phyloP scores from a whole-genome alignment of 2,113 vertebrate species.

The Bufo gargarizans region DNA sequence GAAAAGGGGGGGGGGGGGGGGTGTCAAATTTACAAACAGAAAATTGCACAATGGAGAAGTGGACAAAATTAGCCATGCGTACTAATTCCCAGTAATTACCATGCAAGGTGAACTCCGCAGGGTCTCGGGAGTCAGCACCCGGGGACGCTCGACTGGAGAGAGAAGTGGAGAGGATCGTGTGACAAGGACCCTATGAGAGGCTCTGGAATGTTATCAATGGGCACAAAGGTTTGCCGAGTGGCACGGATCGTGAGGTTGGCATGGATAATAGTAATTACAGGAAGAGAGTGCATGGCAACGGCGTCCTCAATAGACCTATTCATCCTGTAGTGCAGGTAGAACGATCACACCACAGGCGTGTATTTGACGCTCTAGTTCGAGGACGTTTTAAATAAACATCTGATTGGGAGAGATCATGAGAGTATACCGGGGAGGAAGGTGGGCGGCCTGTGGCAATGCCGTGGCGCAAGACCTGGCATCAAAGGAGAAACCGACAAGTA shows the following conservation, averaged over 20 bases:
- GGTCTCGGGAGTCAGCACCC: conserved; percentile 75
- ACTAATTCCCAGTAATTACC: conserved; percentile 85
- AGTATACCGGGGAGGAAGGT: neutral
- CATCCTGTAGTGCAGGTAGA: neutral
- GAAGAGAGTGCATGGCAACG: neutral
- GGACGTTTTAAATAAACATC: neutral
- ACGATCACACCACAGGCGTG: neutral
- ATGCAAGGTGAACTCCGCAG: conserved; percentile 78
- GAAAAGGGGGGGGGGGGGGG: conserved; percentile 29
- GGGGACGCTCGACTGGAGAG: conserved; percentile 72
- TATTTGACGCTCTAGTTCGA: neutral
- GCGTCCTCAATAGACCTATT: neutral
- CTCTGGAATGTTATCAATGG: conserved; percentile 64
- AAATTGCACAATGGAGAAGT: conserved; percentile 72
- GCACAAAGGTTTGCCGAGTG: conserved; percentile 56
- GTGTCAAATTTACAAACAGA: conserved; percentile 74
- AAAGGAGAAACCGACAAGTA: neutral
- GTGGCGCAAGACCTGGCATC: neutral
- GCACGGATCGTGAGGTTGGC: conserved; percentile 27
- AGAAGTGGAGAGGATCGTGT: conserved; percentile 63
- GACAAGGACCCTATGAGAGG: conserved; percentile 66
- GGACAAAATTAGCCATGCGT: conserved; percentile 77
- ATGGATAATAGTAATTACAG: conserved; percentile 34
- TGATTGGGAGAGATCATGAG: neutral
- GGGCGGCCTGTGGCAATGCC: neutral